A percentile compares a stretch with the other conserved stretches of the same genome.
Evolutionary conservation across 2,797 vertebrate genomes (phyloP).

Genomic region (Mormyrops attenuatus): DNA sequence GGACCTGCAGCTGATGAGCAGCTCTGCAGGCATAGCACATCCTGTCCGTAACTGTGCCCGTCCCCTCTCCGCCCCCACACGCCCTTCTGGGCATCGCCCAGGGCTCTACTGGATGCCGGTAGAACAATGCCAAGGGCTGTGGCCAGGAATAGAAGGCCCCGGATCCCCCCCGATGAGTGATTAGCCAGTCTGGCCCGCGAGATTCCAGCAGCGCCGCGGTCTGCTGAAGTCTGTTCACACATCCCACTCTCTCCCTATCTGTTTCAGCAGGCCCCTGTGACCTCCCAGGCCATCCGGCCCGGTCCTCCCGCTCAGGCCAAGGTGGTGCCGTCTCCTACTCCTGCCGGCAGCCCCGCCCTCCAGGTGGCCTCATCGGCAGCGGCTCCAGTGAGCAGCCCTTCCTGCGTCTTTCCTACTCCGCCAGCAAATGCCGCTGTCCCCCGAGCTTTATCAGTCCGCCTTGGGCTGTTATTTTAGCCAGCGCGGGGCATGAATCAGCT

Average conservation of each 20-base stretch:
- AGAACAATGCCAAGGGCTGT: not conserved
- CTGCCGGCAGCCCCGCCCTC: constrained; percentile 51
- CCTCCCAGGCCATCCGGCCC: constrained; percentile 60
- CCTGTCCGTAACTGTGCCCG: not conserved
- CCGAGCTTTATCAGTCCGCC: not conserved
- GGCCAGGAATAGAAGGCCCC: not conserved
- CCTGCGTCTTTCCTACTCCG: not conserved
- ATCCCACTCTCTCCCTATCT: constrained; percentile 10
- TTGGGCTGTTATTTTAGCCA: not conserved
- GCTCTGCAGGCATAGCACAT: not conserved
- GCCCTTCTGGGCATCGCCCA: not conserved
- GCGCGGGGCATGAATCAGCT: not conserved
- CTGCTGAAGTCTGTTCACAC: not conserved
- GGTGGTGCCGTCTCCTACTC: constrained; percentile 55
- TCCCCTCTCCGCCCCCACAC: not conserved
- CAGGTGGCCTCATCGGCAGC: constrained; percentile 49
- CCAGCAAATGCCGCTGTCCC: not conserved
- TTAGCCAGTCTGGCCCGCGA: not conserved
- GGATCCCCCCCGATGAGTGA: not conserved
- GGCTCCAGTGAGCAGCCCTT: constrained; percentile 57
- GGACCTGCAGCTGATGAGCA: constrained; percentile 23
- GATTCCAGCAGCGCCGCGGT: too few species aligned
- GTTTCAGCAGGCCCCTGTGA: constrained; percentile 57
- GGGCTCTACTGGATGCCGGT: not conserved
- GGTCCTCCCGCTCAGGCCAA: constrained; percentile 60